Evolutionary conservation across 2,797 vertebrate genomes (phyloP), one percentile per base, ranked within the genome.

Genomic region (Petrocephalus schoutedeni): DNA sequence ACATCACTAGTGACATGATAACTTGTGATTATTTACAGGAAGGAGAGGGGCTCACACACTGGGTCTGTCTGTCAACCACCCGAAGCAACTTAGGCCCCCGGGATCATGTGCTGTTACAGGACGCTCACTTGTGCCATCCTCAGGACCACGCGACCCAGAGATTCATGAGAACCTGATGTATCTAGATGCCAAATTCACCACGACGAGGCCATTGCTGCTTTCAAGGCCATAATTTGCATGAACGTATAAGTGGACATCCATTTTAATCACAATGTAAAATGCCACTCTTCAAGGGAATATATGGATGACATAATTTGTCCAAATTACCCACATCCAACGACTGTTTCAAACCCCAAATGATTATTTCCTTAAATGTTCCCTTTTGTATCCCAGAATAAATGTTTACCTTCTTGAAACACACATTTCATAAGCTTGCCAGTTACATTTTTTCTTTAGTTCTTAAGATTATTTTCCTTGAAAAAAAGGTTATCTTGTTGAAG

Each of bases 321-420:
- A 53, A 84, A 84, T 84, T 84, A 84, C 82, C 45, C 23, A 10
- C 0, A 51, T n/a, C 10, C n/a, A 16, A 19, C 49, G 9, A 21
- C 21, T 84, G n/a, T 23, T 54, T 53, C 28, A 19, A 84, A 51
- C 82, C 51, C 23, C 45, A 54, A 84, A 51, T 53, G 49, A n/a
- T 54, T 84, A 84, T 84, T 84, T 84, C 10, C 45, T 54, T 53
- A 84, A 84, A 84, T 28, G 51, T 54, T 84, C 82, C 54, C 21
- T 56, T 54, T 53, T 54, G 82, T 21, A 53, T 54, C 45, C 21
- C 4, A 1, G n/a, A 84, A 84, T 84, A 84, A 53, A 53, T 14
- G 51, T 53, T 53, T 53, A 54, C 51, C n/a, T 28, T 84, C n/a
- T 53, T 0, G 10, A 53, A 54, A 28, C 21, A 28, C 51, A 54